Conservation (phyloP, 2,888 invertebrate species). For the Hoplodrina blanda region DNA sequence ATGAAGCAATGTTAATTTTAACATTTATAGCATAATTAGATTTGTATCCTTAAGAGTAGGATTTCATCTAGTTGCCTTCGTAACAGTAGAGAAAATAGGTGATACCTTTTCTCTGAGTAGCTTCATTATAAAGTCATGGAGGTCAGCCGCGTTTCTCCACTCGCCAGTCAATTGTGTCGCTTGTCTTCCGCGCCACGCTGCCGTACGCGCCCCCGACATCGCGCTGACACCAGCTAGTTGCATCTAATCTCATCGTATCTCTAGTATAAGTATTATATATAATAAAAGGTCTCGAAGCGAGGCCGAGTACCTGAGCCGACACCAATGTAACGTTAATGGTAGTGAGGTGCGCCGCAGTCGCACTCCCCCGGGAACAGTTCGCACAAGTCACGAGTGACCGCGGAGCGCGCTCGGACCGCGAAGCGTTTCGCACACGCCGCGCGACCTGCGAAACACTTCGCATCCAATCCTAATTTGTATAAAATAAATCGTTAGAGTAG, state of each 20-base stretch:
- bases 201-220: constrained; percentile 62
- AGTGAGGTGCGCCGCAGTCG: constrained; percentile 55
- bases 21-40: constrained; percentile 89
- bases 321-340: constrained; percentile 81
- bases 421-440: constrained; percentile 56
- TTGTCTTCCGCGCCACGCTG: constrained; percentile 73
- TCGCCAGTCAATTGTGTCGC: constrained; percentile 85
- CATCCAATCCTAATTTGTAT: constrained; percentile 68
- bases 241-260: constrained; percentile 77
- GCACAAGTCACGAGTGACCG: constrained; percentile 61
- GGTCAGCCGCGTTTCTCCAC: constrained; percentile 78
- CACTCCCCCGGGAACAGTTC: constrained; percentile 52
- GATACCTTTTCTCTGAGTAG: constrained; percentile 88
- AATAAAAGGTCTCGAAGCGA: constrained; percentile 77
- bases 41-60: constrained; percentile 90
- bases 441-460: constrained; percentile 59
- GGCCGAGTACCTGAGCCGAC: constrained; percentile 85
- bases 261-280: constrained; percentile 78
- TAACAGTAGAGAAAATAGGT: constrained; percentile 89
- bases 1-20: constrained; percentile 90
- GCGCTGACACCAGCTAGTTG: constrained; percentile 84
- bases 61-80: constrained; percentile 91
- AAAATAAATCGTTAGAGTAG: constrained; percentile 85
- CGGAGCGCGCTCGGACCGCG: constrained; percentile 53
- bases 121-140: constrained; percentile 80